Evolutionary conservation across 2,113 vertebrate genomes (phyloP).

Genomic region (Semicossyphus pulcher): DNA sequence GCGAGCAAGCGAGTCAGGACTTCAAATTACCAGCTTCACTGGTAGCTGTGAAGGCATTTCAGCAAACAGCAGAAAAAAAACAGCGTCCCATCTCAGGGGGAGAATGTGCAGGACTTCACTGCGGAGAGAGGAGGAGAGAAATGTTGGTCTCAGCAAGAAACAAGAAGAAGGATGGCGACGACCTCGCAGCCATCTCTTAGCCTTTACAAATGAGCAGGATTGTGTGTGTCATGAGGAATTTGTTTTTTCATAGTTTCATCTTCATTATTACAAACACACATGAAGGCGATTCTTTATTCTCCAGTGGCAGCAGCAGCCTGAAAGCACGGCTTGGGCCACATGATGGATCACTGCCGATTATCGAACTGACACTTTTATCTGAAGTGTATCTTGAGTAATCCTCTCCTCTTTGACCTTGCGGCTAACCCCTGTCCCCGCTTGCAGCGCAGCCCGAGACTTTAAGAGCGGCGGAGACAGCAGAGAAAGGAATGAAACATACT

Average conservation of each 20-base stretch:
- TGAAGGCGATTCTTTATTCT: conserved; percentile 8
- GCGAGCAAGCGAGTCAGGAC: conserved; percentile 16
- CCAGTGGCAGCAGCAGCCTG: neutral
- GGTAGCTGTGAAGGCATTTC: conserved; percentile 62
- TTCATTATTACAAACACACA: conserved; percentile 40
- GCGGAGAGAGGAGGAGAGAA: conserved; percentile 16
- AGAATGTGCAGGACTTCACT: conserved; percentile 16
- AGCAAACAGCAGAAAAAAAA: conserved; percentile 60
- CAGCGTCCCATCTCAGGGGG: conserved; percentile 22
- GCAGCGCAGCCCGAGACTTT: conserved; percentile 28
- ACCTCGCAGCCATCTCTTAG: neutral
- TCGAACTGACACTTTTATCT: conserved; percentile 71
- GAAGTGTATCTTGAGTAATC: conserved; percentile 74
- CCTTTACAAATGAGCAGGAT: conserved; percentile 43
- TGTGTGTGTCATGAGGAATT: neutral
- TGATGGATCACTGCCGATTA: conserved; percentile 63
- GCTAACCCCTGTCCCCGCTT: conserved; percentile 55
- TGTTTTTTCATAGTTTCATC: conserved; percentile 33
- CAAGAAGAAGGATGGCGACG: conserved; percentile 11
- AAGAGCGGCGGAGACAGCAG: conserved; percentile 30
- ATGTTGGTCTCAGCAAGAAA: conserved; percentile 13
- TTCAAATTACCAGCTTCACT: conserved; percentile 58
- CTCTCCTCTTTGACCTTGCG: conserved; percentile 68
- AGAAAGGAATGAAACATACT: conserved; percentile 71
- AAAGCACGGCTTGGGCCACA: neutral